Conservation (phyloP, 2,113 vertebrate species). For the Cyprinodon brontotheroides region DNA sequence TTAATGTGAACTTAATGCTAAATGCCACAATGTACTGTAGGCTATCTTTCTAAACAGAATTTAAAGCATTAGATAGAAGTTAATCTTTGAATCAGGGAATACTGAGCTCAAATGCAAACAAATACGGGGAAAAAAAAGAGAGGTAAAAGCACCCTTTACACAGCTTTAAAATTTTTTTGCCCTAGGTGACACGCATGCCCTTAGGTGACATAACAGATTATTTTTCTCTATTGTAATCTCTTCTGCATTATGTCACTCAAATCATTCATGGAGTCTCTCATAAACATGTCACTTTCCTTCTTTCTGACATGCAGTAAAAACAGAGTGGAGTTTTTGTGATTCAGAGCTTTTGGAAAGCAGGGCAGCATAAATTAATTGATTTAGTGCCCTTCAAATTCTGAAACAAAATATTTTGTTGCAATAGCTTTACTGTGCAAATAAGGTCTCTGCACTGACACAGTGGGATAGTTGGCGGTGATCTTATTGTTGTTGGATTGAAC, state of each 20-base stretch:
- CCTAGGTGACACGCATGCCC: conserved; percentile 46
- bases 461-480: too few relatives aligned
- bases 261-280: conserved; percentile 51
- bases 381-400: too few relatives aligned
- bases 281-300: conserved; percentile 45
- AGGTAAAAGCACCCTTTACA: conserved; percentile 25
- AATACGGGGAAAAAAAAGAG: conserved; percentile 9
- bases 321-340: conserved; percentile 38
- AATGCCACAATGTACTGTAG: background rate
- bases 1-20: background rate
- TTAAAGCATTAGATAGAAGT: conserved; percentile 26
- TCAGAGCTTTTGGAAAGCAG: conserved; percentile 25
- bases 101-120: conserved; percentile 34
- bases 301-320: conserved; percentile 59
- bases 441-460: too few relatives aligned
- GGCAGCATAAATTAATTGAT: conserved; percentile 59
- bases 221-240: conserved; percentile 45
- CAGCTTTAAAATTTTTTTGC: conserved; percentile 32
- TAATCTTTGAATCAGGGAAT: conserved; percentile 23
- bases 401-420: too few relatives aligned
- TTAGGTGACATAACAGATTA: conserved; percentile 42
- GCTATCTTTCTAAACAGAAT: conserved; percentile 28
- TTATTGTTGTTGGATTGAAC: too few relatives aligned
- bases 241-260: conserved; percentile 44
- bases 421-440: too few relatives aligned